Percentiles rank a stretch among this genome's conserved stretches.
phyloP scores from a whole-genome alignment of 2,888 invertebrate species.

The Macropis europaea region DNA sequence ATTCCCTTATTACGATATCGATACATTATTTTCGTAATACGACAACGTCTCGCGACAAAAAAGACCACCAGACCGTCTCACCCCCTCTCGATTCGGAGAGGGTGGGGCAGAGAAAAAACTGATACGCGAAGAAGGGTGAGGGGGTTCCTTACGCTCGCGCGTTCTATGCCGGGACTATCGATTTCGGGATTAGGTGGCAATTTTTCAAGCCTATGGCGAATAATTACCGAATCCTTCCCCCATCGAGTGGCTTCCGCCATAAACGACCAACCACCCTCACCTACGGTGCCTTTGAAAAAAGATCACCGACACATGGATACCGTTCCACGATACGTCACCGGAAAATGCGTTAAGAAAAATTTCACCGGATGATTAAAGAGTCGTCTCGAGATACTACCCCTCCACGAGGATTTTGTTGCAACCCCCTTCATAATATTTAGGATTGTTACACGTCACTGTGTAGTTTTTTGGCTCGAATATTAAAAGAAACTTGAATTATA shows the following conservation, averaged over 20 bases:
- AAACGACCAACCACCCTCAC: constrained; percentile 43
- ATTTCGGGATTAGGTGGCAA: constrained; percentile 77
- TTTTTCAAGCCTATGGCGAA: constrained; percentile 78
- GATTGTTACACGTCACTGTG: too few relatives aligned
- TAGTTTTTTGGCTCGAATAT: too few relatives aligned
- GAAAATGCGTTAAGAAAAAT: constrained; percentile 56
- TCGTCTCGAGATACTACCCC: neutral
- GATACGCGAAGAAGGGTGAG: constrained; percentile 38
- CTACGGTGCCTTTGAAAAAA: constrained; percentile 18
- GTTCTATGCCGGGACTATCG: constrained; percentile 67
- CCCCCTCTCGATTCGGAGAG: constrained; percentile 19
- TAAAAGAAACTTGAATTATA: too few relatives aligned
- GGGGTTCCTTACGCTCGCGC: constrained; percentile 60
- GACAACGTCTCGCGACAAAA: constrained; percentile 57
- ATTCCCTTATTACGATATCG: constrained; percentile 79
- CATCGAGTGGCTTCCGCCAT: constrained; percentile 47
- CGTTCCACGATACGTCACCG: constrained; percentile 55
- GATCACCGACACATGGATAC: constrained; percentile 51
- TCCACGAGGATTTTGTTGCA: too few relatives aligned
- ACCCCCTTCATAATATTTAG: too few relatives aligned
- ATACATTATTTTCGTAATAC: constrained; percentile 76
- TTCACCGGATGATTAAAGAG: constrained; percentile 53
- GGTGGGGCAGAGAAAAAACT: constrained; percentile 37
- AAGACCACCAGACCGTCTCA: constrained; percentile 54
- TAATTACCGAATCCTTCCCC: constrained; percentile 73